These are phyloP conservation scores for Amiota mariae DNA, from an alignment of 2,888 invertebrate species.

Conservation along the genomic window DNA sequence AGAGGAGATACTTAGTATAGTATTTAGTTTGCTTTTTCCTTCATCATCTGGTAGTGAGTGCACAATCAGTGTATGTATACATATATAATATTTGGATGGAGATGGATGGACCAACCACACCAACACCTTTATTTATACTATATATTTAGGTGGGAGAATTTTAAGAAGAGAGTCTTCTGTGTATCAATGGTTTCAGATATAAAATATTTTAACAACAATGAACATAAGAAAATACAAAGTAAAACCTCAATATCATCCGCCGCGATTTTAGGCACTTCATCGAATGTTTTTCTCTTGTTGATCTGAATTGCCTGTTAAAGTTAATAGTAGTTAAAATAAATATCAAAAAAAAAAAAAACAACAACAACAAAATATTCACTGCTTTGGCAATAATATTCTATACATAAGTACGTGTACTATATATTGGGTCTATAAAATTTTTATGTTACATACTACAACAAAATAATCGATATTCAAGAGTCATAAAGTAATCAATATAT, in stretches of 20 bases:
- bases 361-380: no score
- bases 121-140: background rate
- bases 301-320: conserved; percentile 62
- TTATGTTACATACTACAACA: no score
- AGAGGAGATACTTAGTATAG: background rate
- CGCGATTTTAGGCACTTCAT: conserved; percentile 64
- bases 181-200: conserved; percentile 16
- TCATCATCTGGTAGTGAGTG: no score
- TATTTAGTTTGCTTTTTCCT: no score
- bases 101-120: background rate
- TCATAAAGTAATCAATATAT: no score
- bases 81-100: background rate
- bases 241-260: conserved; percentile 71
- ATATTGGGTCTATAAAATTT: no score
- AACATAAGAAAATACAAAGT: conserved; percentile 39
- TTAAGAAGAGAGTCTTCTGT: background rate
- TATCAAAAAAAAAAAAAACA: conserved; percentile 40
- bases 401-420: no score
- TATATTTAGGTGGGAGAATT: background rate
- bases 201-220: conserved; percentile 37
- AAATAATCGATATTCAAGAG: no score
- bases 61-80: background rate
- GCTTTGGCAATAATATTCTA: no score
- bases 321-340: conserved; percentile 33
- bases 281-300: conserved; percentile 51